Conservation (phyloP, 1,140 invertebrate species). For the Gonioctena quinquepunctata region DNA sequence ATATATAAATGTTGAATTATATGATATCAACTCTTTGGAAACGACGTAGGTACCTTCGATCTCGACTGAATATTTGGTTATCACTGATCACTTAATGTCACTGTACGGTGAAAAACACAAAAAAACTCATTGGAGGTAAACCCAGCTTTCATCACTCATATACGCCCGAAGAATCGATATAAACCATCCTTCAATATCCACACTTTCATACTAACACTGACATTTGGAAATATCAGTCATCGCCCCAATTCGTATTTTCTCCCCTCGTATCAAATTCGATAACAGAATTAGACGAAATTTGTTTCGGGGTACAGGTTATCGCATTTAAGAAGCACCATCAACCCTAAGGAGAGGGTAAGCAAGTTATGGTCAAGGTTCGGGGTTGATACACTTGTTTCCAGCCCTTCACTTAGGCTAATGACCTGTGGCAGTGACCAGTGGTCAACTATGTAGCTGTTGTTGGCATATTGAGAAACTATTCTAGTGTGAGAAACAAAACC, state of each 20-base stretch:
- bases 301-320: constrained; percentile 28
- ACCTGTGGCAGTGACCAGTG: constrained; percentile 1
- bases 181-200: constrained; percentile 1
- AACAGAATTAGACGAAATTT: constrained; percentile 26
- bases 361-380: constrained; percentile 30
- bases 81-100: no score
- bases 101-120: no score
- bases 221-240: neutral
- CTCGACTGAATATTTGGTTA: no score
- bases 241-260: neutral
- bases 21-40: no score
- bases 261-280: constrained; percentile 18
- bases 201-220: constrained; percentile 1
- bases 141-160: no score
- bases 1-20: no score
- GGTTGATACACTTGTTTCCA: constrained; percentile 12
- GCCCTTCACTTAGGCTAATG: constrained; percentile 5
- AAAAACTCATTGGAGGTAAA: no score
- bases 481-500: constrained; percentile 3
- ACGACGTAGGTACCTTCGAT: no score
- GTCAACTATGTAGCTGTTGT: constrained; percentile 9
- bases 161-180: neutral
- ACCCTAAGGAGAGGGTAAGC: constrained; percentile 25
- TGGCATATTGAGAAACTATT: neutral
- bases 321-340: constrained; percentile 15